These are phyloP conservation scores for Dicerorhinus sumatrensis DNA, from an alignment of 2,113 vertebrate genomes.

Conservation along the genomic window DNA sequence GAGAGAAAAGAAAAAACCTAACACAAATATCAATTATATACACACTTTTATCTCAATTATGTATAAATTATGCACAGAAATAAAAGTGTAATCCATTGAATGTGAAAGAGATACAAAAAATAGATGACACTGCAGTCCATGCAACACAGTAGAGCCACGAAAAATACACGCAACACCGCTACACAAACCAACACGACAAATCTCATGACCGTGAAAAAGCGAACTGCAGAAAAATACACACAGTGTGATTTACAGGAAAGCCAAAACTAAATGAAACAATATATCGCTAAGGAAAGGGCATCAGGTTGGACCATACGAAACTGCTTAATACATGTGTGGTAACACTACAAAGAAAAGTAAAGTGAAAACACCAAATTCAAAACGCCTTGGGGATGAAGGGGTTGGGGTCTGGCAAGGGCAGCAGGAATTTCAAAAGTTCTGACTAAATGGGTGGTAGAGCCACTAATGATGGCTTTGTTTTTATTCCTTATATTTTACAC, in stretches of 20 bases:
- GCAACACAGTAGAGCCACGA: background rate
- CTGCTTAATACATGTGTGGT: background rate
- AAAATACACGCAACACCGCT: background rate
- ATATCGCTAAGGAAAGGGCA: background rate
- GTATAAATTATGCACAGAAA: background rate
- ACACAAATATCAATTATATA: background rate
- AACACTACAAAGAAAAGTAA: background rate
- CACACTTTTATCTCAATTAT: background rate
- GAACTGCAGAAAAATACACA: background rate
- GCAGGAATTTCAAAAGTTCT: background rate
- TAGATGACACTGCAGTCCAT: background rate
- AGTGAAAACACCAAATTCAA: background rate
- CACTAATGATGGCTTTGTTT: background rate
- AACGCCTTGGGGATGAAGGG: background rate
- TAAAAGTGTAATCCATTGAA: background rate
- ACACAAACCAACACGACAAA: background rate
- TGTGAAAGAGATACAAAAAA: background rate
- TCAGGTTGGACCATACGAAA: background rate
- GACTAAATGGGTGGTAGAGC: background rate
- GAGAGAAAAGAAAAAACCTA: background rate
- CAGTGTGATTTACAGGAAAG: background rate
- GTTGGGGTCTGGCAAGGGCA: background rate
- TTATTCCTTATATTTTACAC: background rate
- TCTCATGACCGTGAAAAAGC: background rate
- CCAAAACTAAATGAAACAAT: background rate